Conservation (phyloP, 2,113 vertebrate genomes). For the Anthoscopus minutus region DNA sequence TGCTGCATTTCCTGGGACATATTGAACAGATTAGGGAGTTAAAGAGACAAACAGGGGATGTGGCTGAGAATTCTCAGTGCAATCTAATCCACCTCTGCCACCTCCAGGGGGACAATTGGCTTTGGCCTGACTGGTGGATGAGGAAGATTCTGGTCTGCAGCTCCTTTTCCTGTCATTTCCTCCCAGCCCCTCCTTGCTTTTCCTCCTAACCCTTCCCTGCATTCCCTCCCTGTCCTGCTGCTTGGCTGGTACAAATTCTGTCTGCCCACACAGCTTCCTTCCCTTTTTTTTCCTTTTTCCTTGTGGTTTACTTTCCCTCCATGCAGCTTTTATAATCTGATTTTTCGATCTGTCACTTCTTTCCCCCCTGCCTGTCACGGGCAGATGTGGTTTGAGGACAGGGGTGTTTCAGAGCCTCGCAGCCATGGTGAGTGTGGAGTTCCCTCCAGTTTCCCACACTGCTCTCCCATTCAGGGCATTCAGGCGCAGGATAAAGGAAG, state of each 20-base stretch:
- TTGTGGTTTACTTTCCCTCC: neutral
- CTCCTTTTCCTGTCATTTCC: neutral
- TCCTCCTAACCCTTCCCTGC: neutral
- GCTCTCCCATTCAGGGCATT: conserved; percentile 77
- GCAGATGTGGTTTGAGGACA: conserved; percentile 63
- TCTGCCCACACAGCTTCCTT: neutral
- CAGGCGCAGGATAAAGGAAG: conserved; percentile 81
- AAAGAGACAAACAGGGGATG: neutral
- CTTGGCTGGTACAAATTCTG: neutral
- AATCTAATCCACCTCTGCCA: neutral
- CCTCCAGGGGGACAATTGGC: neutral
- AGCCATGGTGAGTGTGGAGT: conserved; percentile 64
- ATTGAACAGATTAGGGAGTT: neutral
- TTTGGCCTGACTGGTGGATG: neutral
- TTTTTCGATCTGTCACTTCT: conserved; percentile 23
- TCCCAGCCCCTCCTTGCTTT: neutral
- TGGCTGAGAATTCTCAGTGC: neutral
- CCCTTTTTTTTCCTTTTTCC: neutral
- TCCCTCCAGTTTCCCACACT: conserved; percentile 85
- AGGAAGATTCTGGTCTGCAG: neutral
- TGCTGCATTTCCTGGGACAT: neutral
- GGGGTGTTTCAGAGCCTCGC: neutral
- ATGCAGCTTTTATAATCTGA: conserved; percentile 23
- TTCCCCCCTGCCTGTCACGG: conserved; percentile 19
- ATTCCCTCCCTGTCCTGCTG: neutral